phyloP scores from a whole-genome alignment of 2,888 invertebrate species.

The Andrena haemorrhoa region DNA sequence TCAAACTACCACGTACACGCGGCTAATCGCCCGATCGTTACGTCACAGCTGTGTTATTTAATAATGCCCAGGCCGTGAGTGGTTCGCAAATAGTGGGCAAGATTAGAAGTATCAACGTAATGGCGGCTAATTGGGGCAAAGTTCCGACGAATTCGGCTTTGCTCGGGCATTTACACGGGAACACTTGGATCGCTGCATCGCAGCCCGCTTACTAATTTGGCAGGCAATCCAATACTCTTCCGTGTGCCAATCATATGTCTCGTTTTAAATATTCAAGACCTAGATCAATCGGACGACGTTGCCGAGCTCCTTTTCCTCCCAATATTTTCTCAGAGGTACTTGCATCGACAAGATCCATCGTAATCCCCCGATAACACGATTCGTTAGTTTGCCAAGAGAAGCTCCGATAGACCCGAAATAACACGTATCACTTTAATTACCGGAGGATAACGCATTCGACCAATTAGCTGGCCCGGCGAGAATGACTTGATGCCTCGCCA shows the following conservation, averaged over 20 bases:
- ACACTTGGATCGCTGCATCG: too few species aligned
- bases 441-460: constrained; percentile 60
- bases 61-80: constrained; percentile 35
- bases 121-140: constrained; percentile 1
- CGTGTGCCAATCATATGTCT: too few species aligned
- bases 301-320: too few species aligned
- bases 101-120: constrained; percentile 12
- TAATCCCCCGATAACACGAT: constrained; percentile 34
- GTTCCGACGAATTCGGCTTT: constrained; percentile 4
- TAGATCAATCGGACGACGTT: too few species aligned
- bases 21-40: constrained; percentile 72
- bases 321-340: too few species aligned
- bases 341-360: constrained; percentile 5
- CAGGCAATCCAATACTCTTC: too few species aligned
- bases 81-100: constrained; percentile 7
- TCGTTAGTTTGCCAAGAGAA: constrained; percentile 22
- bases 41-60: constrained; percentile 70
- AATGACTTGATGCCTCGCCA: constrained; percentile 57
- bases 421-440: constrained; percentile 59
- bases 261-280: too few species aligned
- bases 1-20: constrained; percentile 33
- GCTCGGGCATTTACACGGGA: neutral
- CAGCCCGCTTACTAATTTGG: too few species aligned
- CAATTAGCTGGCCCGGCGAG: constrained; percentile 60
- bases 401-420: constrained; percentile 17